Conservation (phyloP, 2,113 vertebrate genomes). For the Notarius quadriscutis region DNA sequence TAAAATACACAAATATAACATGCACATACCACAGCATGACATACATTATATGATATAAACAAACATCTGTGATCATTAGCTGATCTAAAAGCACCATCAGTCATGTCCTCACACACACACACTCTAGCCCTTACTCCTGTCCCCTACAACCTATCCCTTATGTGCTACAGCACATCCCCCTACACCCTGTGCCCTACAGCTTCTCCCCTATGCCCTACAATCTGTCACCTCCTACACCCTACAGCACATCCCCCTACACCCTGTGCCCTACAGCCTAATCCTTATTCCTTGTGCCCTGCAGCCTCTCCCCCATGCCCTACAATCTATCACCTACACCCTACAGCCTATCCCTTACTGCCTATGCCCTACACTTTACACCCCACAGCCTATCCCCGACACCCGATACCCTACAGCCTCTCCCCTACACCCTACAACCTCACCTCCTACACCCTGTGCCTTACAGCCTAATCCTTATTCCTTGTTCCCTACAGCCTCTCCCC, state of each 20-base stretch:
- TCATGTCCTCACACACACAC: not conserved
- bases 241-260: not conserved
- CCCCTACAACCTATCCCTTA: not conserved
- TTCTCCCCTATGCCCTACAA: not conserved
- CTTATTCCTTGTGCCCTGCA: not conserved
- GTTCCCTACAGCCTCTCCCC: not conserved
- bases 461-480: not conserved
- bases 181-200: not conserved
- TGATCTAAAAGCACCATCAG: not conserved
- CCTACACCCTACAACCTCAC: not conserved
- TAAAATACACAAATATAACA: not conserved
- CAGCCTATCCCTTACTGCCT: not conserved
- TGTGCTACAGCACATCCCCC: too few species aligned
- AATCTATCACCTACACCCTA: not conserved
- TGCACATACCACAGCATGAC: slow-evolving; percentile 1
- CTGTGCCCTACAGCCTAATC: not conserved
- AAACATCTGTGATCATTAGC: not conserved
- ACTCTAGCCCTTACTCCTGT: not conserved
- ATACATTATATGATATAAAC: slow-evolving; percentile 8
- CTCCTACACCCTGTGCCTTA: too few species aligned
- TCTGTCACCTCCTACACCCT: not conserved
- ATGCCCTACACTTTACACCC: not conserved
- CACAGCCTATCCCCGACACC: not conserved
- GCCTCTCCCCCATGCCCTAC: not conserved
- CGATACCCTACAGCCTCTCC: not conserved